Base-by-base conservation (phyloP, 2,113 vertebrate species). In the Hippoglossus stenolepis region DNA sequence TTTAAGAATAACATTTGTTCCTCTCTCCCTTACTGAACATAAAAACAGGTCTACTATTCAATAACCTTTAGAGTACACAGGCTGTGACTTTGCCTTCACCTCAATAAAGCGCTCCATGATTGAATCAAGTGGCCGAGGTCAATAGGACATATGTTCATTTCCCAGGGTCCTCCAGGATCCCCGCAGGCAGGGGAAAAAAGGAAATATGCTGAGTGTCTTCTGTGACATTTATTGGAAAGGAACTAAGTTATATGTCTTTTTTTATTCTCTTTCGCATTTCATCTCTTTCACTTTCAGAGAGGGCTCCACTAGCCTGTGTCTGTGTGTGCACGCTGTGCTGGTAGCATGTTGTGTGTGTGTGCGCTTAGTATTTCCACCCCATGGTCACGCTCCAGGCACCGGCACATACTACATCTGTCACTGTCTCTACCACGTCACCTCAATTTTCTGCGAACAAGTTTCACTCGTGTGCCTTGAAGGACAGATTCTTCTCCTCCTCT, bases 91-190 rank as follows among this genome's bases (percentile, higher is more conserved):
- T 91, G 80, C 82, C 83, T 90, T 93, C 93, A 94, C 93, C 93
- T 92, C 93, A 93, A 93, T 94, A 94, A 93, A 94, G 89, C 73
- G 35, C 81, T 57, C 69, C 75, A 73, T 94, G 93, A 94, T 94
- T 94, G 92, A 93, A 94, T 93, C 93, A 94, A 90, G 88, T 87
- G 77, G 86, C 79, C 70, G 86, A 91, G 92, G 93, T 94, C 92
- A 94, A 92, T 83, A 93, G 91, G 92, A 93, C 93, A 92, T 85
- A 83, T 93, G 91, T 88, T 94, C 91, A 91, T 93, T 94, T 93
- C 89, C 92, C 91, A 86, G 85, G 88, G 86, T 89, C 89, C 85
- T 79, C 85, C 38, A 75, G 80, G 87, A 88, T 91, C 83, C 75
- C 80, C 67, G 69, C 62, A 45, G 83, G 88, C 82, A 83, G 77